Evolutionary conservation across 2,797 vertebrate genomes (phyloP).

Genomic region (Notolepis coatsorum): DNA sequence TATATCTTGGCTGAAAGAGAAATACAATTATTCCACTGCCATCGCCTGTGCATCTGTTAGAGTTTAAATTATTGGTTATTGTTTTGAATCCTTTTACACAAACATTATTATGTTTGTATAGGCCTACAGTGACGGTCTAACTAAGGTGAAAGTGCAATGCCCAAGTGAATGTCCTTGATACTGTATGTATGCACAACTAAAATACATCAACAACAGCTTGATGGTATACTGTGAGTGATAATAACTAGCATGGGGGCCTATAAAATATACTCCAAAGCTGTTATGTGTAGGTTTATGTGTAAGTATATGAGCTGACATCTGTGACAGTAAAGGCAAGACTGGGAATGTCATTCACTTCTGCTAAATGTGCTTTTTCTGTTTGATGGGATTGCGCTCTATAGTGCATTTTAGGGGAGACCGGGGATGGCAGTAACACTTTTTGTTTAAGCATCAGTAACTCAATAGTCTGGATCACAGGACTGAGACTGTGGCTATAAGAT

Average conservation of each 20-base stretch:
- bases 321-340: neutral
- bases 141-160: neutral
- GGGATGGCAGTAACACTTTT: too few relatives aligned
- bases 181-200: neutral
- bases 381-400: neutral
- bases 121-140: too few relatives aligned
- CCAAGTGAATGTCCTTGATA: neutral
- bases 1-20: slow-evolving; percentile 1
- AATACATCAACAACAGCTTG: neutral
- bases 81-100: too few relatives aligned
- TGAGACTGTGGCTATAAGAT: too few relatives aligned
- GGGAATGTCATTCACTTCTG: neutral
- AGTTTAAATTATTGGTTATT: neutral
- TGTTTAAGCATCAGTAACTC: too few relatives aligned
- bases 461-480: too few relatives aligned
- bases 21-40: too few relatives aligned
- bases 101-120: too few relatives aligned
- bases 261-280: slow-evolving; percentile 15
- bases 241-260: slow-evolving; percentile 2
- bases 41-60: neutral
- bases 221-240: neutral
- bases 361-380: neutral
- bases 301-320: slow-evolving; percentile 16
- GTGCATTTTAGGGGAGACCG: neutral
- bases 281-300: slow-evolving; percentile 11